Evolutionary conservation across 2,888 invertebrate genomes (phyloP).

Genomic region (Iselma pallidipennis): DNA sequence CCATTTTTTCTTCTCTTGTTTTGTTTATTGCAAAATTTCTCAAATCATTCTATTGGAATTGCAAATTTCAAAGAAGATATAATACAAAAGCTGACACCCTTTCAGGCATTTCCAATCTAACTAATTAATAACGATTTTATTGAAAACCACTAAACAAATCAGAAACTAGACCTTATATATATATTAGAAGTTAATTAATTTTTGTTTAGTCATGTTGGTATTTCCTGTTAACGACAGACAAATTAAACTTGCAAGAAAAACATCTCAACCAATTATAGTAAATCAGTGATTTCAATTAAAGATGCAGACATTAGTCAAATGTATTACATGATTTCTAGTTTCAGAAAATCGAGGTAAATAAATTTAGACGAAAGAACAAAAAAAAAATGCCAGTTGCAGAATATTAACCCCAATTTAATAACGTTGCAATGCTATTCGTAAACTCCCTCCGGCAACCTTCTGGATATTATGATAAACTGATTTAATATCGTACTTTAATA

Average conservation of each 20-base stretch:
- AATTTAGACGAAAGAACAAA: background rate
- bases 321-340: too few species aligned
- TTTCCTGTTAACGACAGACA: too few species aligned
- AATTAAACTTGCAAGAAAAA: too few species aligned
- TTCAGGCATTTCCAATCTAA: too few species aligned
- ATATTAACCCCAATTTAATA: slow-evolving; percentile 2
- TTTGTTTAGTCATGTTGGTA: too few species aligned
- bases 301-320: too few species aligned
- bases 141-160: background rate
- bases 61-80: slow-evolving; percentile 17
- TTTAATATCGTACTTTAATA: slow-evolving; percentile 52
- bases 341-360: background rate
- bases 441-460: slow-evolving; percentile 37
- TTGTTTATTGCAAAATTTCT: background rate
- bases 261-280: too few species aligned
- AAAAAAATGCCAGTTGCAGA: background rate
- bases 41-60: slow-evolving; percentile 17
- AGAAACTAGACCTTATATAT: too few species aligned
- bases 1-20: slow-evolving; percentile 15
- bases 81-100: background rate
- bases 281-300: background rate
- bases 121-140: too few species aligned
- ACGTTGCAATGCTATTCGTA: slow-evolving; percentile 5
- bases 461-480: slow-evolving; percentile 52
- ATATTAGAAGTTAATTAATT: too few species aligned